phyloP scores from a whole-genome alignment of 1,140 invertebrate genomes.

The Cotesia chilonis region DNA sequence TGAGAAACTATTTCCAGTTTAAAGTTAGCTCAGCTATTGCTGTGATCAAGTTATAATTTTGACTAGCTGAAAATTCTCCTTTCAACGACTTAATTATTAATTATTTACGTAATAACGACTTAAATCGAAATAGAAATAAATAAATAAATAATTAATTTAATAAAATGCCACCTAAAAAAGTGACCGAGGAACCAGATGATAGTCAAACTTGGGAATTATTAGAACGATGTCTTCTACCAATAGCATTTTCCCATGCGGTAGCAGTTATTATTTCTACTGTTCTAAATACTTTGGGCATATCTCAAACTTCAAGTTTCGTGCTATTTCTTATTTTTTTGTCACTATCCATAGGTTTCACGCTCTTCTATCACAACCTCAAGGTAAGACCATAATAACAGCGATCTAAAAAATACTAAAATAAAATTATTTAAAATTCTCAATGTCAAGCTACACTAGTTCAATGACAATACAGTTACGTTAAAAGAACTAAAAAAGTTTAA shows the following conservation, averaged over 20 bases:
- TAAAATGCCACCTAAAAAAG: constrained; percentile 51
- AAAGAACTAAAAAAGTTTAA: too few species aligned
- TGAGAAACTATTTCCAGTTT: constrained; percentile 61
- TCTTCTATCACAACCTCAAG: constrained; percentile 85
- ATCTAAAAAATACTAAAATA: too few species aligned
- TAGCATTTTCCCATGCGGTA: constrained; percentile 79
- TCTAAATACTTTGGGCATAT: constrained; percentile 75
- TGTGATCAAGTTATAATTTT: constrained; percentile 51
- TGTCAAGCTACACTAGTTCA: background rate
- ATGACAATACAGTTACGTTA: too few species aligned
- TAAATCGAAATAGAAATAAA: background rate
- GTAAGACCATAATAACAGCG: constrained; percentile 62
- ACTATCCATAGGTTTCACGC: constrained; percentile 74
- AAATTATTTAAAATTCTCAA: constrained; percentile 6
- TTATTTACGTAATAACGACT: background rate
- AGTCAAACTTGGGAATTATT: constrained; percentile 77
- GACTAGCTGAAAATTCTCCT: constrained; percentile 48
- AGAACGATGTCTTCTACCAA: constrained; percentile 78
- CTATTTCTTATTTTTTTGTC: constrained; percentile 78
- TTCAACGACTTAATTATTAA: constrained; percentile 42
- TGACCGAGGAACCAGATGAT: constrained; percentile 55
- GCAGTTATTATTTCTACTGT: constrained; percentile 77
- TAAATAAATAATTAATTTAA: background rate
- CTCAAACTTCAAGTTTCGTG: constrained; percentile 77
- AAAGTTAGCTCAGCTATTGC: constrained; percentile 63